Evolutionary conservation across 2,113 vertebrate species (phyloP).

Genomic region (Agelaius tricolor): DNA sequence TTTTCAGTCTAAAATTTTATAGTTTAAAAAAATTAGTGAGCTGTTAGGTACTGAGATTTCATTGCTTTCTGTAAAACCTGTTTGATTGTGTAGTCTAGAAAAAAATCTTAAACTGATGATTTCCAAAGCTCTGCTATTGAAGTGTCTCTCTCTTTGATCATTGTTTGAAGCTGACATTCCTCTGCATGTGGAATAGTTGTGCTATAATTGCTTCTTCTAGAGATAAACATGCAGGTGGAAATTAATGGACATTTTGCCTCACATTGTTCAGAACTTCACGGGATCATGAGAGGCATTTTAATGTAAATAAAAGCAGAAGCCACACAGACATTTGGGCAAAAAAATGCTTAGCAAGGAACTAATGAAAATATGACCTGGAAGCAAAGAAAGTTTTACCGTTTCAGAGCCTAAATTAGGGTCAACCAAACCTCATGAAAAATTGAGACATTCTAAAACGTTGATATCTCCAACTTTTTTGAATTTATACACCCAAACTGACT

Average conservation of each 20-base stretch:
- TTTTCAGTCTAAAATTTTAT: neutral
- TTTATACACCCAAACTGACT: neutral
- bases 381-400: neutral
- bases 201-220: neutral
- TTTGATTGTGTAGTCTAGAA: neutral
- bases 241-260: neutral
- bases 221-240: neutral
- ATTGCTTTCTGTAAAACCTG: neutral
- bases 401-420: neutral
- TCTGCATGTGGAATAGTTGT: neutral
- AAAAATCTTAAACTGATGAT: neutral
- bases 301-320: neutral
- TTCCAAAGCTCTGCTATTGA: neutral
- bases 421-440: neutral
- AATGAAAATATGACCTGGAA: neutral
- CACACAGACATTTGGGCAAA: neutral
- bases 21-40: neutral
- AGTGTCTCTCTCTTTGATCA: neutral
- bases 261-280: neutral
- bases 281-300: neutral
- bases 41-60: neutral
- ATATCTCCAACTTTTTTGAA: fast-evolving
- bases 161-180: neutral
- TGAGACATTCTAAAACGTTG: neutral
- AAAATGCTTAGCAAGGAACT: neutral